Conservation (phyloP, 2,113 vertebrate species). For the Macrotis lagotis region DNA sequence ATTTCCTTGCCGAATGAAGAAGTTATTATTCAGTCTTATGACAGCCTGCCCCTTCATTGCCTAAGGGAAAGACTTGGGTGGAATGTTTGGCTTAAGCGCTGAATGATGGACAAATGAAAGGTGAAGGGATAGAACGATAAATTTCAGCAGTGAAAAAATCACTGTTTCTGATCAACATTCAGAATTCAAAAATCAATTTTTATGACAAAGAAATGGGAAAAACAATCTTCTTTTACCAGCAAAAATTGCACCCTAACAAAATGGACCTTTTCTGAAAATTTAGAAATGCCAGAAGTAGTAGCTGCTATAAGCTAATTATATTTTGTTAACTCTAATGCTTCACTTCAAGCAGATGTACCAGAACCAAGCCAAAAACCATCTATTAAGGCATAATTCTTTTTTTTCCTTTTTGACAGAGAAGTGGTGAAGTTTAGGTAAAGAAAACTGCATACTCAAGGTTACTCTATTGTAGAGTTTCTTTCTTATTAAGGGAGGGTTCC, state of each 20-base stretch:
- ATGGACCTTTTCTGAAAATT: neutral
- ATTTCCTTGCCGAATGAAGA: neutral
- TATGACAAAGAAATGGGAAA: slow-evolving; percentile 29
- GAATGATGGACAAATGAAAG: slow-evolving; percentile 26
- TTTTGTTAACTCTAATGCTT: neutral
- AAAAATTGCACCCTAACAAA: neutral
- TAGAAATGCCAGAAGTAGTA: neutral
- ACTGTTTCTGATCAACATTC: neutral
- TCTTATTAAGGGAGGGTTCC: neutral
- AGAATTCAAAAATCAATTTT: neutral
- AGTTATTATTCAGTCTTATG: neutral
- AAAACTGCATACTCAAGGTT: neutral
- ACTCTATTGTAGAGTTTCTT: neutral
- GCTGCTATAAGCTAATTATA: neutral
- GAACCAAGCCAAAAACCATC: neutral
- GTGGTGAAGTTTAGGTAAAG: neutral
- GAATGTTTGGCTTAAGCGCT: neutral
- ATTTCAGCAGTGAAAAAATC: neutral
- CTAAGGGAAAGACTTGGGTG: neutral
- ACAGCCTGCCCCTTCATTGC: neutral
- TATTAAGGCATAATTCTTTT: neutral
- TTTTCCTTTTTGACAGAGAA: neutral
- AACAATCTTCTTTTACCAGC: neutral
- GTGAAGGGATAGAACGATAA: slow-evolving; percentile 20
- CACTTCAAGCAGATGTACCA: neutral